Evolutionary conservation across 1,140 invertebrate species (phyloP).

Genomic region (Drosophila dunni): DNA sequence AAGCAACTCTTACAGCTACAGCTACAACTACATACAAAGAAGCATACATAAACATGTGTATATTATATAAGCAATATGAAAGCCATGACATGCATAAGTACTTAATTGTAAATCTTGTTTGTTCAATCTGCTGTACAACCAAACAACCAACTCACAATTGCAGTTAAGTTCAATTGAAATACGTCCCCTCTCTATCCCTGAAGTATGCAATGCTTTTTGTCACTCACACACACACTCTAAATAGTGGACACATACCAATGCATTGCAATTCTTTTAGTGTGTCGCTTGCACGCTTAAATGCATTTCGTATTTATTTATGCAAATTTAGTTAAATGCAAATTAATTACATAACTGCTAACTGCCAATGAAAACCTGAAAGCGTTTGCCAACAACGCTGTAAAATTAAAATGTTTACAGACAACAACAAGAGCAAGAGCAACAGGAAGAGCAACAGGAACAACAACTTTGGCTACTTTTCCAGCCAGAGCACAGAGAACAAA

Average conservation of each 20-base stretch:
- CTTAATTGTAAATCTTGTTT: conserved; percentile 36
- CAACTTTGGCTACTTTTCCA: conserved; percentile 34
- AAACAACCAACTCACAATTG: conserved; percentile 23
- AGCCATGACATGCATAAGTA: conserved; percentile 22
- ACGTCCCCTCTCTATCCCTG: background rate
- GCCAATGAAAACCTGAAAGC: conserved; percentile 64
- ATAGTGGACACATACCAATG: conserved; percentile 12
- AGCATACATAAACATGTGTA: background rate
- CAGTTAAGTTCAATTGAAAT: conserved; percentile 39
- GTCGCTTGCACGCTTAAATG: conserved; percentile 55
- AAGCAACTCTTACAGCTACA: conserved; percentile 69
- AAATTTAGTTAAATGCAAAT: conserved; percentile 82
- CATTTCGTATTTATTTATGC: conserved; percentile 77
- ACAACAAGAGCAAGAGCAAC: conserved; percentile 49
- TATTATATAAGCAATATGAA: conserved; percentile 37
- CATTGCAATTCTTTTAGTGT: conserved; percentile 25
- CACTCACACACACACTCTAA: conserved; percentile 14
- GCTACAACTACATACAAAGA: conserved; percentile 23
- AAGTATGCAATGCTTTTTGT: conserved; percentile 38
- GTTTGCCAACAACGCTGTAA: conserved; percentile 38
- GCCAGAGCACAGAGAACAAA: conserved; percentile 46
- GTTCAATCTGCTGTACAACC: conserved; percentile 39
- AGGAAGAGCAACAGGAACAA: conserved; percentile 38
- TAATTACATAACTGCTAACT: conserved; percentile 73
- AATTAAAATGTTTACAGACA: conserved; percentile 74